Conservation (phyloP, 2,113 vertebrate species). For the Cheirogaleus medius region DNA sequence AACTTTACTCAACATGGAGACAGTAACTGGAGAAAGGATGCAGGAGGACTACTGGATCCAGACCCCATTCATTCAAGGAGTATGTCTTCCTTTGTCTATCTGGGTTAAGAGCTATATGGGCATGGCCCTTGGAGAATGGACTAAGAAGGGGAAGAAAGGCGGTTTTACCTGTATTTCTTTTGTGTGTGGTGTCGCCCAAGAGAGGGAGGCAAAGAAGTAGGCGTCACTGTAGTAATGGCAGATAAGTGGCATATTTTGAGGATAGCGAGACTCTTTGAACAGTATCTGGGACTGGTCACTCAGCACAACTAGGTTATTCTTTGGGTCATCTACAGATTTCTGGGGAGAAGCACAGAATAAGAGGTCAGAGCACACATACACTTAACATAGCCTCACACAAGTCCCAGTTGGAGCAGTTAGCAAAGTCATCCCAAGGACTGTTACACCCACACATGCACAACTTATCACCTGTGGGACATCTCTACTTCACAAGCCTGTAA, state of each 20-base stretch:
- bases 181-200: constrained; percentile 59
- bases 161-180: constrained; percentile 74
- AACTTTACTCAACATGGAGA: neutral
- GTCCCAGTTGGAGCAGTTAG: neutral
- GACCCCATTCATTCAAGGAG: neutral
- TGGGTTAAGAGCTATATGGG: neutral
- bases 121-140: neutral
- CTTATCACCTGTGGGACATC: neutral
- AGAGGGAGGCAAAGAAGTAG: constrained; percentile 74
- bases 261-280: constrained; percentile 72
- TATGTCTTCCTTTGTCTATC: neutral
- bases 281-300: constrained; percentile 72
- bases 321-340: neutral
- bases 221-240: constrained; percentile 63
- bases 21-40: neutral
- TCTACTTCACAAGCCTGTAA: neutral
- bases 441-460: neutral
- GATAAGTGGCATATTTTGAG: constrained; percentile 66
- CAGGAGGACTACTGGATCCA: neutral
- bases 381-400: neutral
- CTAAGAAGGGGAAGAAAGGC: neutral
- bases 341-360: constrained; percentile 33
- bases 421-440: neutral
- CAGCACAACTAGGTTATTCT: constrained; percentile 5
- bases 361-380: neutral